phyloP scores from a whole-genome alignment of 1,140 invertebrate species.

The Asobara japonica region DNA sequence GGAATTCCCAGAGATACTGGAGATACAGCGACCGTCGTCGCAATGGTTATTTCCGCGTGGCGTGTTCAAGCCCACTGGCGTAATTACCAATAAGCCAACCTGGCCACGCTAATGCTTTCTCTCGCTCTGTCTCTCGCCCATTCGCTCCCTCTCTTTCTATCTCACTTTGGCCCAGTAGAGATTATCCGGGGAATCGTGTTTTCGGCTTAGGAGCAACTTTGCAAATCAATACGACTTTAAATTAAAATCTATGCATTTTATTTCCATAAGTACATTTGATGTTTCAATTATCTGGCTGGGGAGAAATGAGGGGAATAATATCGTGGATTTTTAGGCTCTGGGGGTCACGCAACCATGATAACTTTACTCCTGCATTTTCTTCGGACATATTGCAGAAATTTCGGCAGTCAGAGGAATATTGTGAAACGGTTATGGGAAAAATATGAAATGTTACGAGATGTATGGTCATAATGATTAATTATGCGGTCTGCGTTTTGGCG shows the following conservation, averaged over 20 bases:
- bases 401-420: no score
- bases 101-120: constrained; percentile 1
- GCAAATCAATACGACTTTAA: constrained; percentile 14
- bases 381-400: no score
- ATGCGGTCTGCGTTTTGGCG: no score
- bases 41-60: constrained; percentile 41
- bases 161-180: not conserved
- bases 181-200: constrained; percentile 4
- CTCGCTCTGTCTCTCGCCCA: not conserved
- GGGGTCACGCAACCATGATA: no score
- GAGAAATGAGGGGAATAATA: no score
- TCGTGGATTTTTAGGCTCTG: no score
- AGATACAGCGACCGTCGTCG: constrained; percentile 34
- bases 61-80: constrained; percentile 18
- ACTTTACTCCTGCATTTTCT: no score
- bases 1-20: constrained; percentile 3
- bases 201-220: constrained; percentile 15
- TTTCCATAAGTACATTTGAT: not conserved
- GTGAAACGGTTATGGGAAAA: no score
- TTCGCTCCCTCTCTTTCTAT: not conserved
- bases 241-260: not conserved
- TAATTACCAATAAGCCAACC: constrained; percentile 43
- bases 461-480: no score
- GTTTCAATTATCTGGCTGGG: constrained; percentile 3
- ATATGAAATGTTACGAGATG: no score